Conservation (phyloP, 2,888 invertebrate genomes). For the Spisula subtruncata region DNA sequence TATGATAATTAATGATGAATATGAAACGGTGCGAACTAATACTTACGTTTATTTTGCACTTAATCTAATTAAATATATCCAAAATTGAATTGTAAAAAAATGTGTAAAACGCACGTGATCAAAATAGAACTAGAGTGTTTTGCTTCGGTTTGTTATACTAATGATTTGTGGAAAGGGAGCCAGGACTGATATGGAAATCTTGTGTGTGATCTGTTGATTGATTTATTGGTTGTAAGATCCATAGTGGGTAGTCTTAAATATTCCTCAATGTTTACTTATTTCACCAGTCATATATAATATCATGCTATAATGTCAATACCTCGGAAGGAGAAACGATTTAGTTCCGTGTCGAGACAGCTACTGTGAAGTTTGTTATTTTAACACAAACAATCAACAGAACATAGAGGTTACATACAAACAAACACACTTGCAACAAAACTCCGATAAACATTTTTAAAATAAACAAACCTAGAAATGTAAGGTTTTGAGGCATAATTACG, state of each 20-base stretch:
- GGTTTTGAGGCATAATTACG: background rate
- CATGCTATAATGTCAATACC: background rate
- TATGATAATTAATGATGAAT: no score
- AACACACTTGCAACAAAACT: background rate
- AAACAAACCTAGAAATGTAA: background rate
- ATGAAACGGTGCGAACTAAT: no score
- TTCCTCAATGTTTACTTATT: background rate
- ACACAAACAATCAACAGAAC: background rate
- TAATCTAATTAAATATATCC: no score
- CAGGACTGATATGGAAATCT: background rate
- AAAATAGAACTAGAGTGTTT: background rate
- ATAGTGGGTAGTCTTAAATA: slow-evolving; percentile 27
- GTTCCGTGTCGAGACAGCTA: background rate
- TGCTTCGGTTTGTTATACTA: background rate
- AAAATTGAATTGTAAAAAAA: no score
- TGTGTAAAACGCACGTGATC: background rate
- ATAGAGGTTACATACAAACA: no score
- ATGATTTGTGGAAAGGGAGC: background rate
- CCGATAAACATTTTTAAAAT: background rate
- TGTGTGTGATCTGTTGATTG: background rate
- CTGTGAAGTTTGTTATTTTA: background rate
- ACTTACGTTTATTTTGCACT: no score
- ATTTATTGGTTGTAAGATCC: slow-evolving; percentile 16
- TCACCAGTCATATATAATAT: background rate
- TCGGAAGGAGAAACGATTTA: background rate